Conservation (phyloP, 2,113 vertebrate species). For the Pedetes capensis region DNA sequence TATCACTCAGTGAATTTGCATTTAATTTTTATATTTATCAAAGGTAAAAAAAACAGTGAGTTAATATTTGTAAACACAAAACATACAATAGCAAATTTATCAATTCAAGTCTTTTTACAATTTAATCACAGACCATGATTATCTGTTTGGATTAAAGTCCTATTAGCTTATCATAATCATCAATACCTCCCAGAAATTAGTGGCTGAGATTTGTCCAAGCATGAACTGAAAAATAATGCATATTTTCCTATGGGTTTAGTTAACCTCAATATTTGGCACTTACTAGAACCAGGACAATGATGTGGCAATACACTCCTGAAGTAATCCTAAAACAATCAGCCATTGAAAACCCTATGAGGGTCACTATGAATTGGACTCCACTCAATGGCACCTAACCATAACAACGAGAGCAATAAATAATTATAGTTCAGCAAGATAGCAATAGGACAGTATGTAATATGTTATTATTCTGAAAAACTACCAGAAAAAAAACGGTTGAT, state of each 20-base stretch:
- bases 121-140: not conserved
- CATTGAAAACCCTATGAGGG: no score
- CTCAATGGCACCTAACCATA: no score
- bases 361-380: no score
- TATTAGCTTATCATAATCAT: conserved; percentile 8
- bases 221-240: conserved; percentile 20
- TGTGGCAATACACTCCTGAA: no score
- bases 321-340: no score
- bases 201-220: not conserved
- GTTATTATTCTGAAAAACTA: conserved; percentile 20
- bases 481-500: not conserved
- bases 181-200: conserved; percentile 16
- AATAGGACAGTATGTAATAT: not conserved
- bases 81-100: not conserved
- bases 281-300: no score
- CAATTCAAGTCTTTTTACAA: conserved; percentile 5
- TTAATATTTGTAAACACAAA: conserved; percentile 21
- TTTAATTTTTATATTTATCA: conserved; percentile 48
- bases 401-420: not conserved
- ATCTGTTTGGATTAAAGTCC: conserved; percentile 11
- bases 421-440: not conserved
- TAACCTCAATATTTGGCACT: not conserved
- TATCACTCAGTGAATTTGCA: not conserved
- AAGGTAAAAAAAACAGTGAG: not conserved
- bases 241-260: not conserved